Percentiles rank a stretch among this genome's conserved stretches.
Conservation (phyloP, 2,888 invertebrate genomes). For the Entomobrya proxima region DNA sequence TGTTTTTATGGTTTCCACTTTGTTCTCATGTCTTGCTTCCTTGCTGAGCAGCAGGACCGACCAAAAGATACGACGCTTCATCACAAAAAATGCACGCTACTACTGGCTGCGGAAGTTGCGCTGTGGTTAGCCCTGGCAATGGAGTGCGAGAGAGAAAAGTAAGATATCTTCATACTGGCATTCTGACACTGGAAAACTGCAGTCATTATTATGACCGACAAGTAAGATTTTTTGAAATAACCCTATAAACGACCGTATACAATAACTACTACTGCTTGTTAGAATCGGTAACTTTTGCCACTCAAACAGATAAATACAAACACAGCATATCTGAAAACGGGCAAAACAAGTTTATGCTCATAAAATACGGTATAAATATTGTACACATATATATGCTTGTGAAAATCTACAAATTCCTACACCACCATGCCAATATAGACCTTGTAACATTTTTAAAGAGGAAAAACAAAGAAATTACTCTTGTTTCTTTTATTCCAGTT, state of each 20-base stretch:
- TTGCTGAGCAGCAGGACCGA: neutral
- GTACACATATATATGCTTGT: neutral
- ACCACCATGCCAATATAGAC: too few species aligned
- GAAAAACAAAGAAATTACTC: conserved; percentile 3
- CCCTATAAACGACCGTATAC: conserved; percentile 10
- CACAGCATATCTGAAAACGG: neutral
- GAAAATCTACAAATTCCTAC: too few species aligned
- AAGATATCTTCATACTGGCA: conserved; percentile 18
- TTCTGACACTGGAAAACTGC: conserved; percentile 23
- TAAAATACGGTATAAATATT: neutral
- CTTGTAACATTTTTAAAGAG: neutral
- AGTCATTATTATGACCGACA: conserved; percentile 11
- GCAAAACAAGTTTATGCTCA: neutral
- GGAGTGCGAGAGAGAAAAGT: neutral
- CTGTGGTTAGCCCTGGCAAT: conserved; percentile 1
- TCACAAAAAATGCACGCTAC: neutral
- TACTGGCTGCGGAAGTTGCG: conserved; percentile 5
- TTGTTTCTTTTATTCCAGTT: neutral
- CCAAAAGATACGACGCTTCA: conserved; percentile 5
- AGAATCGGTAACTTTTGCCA: too few species aligned
- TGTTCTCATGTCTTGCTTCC: conserved; percentile 75
- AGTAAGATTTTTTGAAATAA: neutral
- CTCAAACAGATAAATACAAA: neutral
- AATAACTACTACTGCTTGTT: conserved; percentile 2
- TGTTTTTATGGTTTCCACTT: conserved; percentile 75